Evolutionary conservation across 2,113 vertebrate species (phyloP).

Genomic region (Penelope pileata): DNA sequence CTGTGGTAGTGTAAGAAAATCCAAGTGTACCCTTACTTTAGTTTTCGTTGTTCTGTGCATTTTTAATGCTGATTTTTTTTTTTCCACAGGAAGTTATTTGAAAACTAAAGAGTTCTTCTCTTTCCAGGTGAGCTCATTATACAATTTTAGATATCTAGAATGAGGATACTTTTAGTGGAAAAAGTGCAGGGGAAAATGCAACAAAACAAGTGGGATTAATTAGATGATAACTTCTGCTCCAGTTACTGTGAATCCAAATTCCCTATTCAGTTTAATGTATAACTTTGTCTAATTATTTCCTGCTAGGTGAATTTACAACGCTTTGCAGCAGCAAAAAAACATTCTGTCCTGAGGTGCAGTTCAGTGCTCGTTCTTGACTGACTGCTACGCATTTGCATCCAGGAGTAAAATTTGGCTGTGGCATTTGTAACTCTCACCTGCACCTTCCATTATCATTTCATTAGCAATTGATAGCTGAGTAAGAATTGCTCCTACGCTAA

Average conservation of each 20-base stretch:
- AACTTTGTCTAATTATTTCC: background rate
- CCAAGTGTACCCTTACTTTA: background rate
- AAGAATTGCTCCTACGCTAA: background rate
- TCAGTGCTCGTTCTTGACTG: background rate
- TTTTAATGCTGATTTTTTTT: slow-evolving; percentile 21
- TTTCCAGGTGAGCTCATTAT: slow-evolving; percentile 4
- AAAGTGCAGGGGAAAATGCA: background rate
- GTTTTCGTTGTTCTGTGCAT: background rate
- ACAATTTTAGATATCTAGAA: background rate
- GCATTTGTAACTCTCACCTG: background rate
- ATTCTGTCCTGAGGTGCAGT: background rate
- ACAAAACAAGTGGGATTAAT: background rate
- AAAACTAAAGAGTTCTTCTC: background rate
- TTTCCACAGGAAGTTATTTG: background rate
- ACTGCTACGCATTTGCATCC: background rate
- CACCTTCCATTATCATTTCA: background rate
- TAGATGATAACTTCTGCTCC: background rate
- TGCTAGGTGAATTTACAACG: background rate
- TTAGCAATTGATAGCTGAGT: background rate
- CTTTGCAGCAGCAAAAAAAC: background rate
- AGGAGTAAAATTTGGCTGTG: background rate
- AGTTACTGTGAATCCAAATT: background rate
- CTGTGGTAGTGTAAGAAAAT: background rate
- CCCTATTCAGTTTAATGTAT: background rate
- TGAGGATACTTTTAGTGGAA: background rate